Base-by-base conservation (phyloP, 2,113 vertebrate genomes). In the Syrmaticus mikado region DNA sequence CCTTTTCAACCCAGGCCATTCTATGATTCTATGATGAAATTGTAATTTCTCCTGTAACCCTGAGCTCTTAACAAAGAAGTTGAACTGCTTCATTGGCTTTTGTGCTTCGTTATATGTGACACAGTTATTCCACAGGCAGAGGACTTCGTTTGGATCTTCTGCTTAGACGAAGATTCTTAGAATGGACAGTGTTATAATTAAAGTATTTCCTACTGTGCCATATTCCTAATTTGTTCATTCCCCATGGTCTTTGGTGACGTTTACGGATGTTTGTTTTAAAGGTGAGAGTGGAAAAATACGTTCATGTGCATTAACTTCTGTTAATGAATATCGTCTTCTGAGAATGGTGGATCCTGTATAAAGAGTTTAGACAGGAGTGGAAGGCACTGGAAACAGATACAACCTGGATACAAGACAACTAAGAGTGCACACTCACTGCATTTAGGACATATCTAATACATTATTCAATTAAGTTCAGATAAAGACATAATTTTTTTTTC, bases 381-480 rank as follows among this genome's bases (percentile, higher is more conserved):
- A 38, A 73, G 19, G 28, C 62, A 65, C 32, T 0, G 0, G 22
- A 48, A 82, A 68, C 78, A 67, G 32, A 24, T 20, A 52, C 6
- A 64, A 60, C 58, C n/a, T 66, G 76, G 24, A 21, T 34, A 45
- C 10, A 53, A 55, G 74, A 22, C 5, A 13, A 3, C 13, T 87
- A 52, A 46, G 18, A 24, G 6, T 61, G 24, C 38, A 16, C 7
- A 16, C 52, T 58, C 34, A 21, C 45, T 71, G 20, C n/a, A 30
- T 60, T 67, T 38, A 58, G 28, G n/a, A 4, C 20, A 41, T 85
- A 73, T 75, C 25, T 83, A 60, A 36, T 82, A 20, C 4, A 11
- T 6, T 36, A 1, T 24, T 75, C 43, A 85, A 84, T 72, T 32
- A 73, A 58, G 27, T 90, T 80, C 27, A 77, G 24, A 12, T 45